Evolutionary conservation across 2,797 vertebrate genomes (phyloP), one percentile per base, ranked within the genome.

Genomic region (Anolis apletophallus): DNA sequence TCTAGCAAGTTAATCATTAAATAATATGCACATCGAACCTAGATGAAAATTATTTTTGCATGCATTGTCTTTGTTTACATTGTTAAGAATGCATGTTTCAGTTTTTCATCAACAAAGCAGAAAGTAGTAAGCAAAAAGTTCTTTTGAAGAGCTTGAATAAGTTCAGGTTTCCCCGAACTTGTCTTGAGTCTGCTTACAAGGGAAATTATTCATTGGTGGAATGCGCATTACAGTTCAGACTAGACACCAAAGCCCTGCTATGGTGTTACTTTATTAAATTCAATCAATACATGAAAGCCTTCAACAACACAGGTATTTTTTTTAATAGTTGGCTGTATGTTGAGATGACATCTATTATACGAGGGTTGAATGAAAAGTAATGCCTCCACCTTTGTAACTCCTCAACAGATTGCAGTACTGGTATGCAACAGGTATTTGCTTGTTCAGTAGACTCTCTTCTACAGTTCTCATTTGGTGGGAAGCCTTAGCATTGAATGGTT

Each of bases 91-190:
- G 84, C 93, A 86, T 16, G 74, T 83, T 40, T 67, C 84, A 91
- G 73, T 71, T 92, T 87, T 88, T 91, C 87, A 87, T 55, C 88
- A 91, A 83, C 69, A 57, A 88, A 61, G 29, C 88, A 80, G 87
- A 91, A 73, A 61, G 50, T 6, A 61, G 17, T n/a, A 67, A 78
- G 8, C 40, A 50, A 81, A 69, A 54, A 71, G 11, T 52, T 13
- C 34, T 59, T 29, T 73, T 29, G 80, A 29, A 92, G 91, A 90
- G 59, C 17, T 21, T 68, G 85, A 90, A 87, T 81, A 90, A 92
- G 83, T 71, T 92, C 78, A 90, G 85, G 76, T 94, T 88, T 75
- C 88, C 81, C 46, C 81, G 86, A 92, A 93, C 91, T 94, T 90
- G 87, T 80, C 59, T 75, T n/a, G 50, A 59, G 81, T 80, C 88